phyloP scores from a whole-genome alignment of 2,888 invertebrate species.

The Hirudinaria manillensis region DNA sequence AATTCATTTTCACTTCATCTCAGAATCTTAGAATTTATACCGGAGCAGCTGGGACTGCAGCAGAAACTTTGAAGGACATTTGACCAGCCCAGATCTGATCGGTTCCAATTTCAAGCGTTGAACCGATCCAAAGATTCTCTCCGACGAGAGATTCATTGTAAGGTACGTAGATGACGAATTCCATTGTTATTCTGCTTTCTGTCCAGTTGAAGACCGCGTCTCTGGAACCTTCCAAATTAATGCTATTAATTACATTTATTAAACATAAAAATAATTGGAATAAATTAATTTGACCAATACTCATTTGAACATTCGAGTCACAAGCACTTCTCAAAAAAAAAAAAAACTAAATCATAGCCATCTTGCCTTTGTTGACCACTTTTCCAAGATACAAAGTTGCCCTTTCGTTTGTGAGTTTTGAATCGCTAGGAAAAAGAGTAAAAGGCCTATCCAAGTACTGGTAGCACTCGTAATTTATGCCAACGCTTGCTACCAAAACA shows the following conservation, averaged over 20 bases:
- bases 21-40: not conserved
- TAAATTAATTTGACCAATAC: not conserved
- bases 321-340: not conserved
- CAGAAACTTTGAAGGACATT: constrained; percentile 21
- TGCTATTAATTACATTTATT: not conserved
- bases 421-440: constrained; percentile 32
- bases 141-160: constrained; percentile 39
- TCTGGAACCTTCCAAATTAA: constrained; percentile 39
- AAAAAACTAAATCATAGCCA: not conserved
- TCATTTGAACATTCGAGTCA: not conserved
- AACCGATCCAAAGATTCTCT: constrained; percentile 42
- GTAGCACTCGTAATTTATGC: constrained; percentile 44
- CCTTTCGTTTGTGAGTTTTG: constrained; percentile 41
- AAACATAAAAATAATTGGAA: not conserved
- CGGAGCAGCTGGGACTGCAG: not conserved
- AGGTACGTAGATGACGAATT: constrained; percentile 42
- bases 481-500: constrained; percentile 31
- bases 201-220: constrained; percentile 28
- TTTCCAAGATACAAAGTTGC: constrained; percentile 42
- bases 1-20: no score
- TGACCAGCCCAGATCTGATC: constrained; percentile 45
- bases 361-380: constrained; percentile 44
- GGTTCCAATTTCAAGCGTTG: constrained; percentile 45
- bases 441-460: constrained; percentile 36
- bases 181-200: constrained; percentile 42